Base-by-base conservation (phyloP, 23 tunicate species). In the Ascidia mentula region DNA sequence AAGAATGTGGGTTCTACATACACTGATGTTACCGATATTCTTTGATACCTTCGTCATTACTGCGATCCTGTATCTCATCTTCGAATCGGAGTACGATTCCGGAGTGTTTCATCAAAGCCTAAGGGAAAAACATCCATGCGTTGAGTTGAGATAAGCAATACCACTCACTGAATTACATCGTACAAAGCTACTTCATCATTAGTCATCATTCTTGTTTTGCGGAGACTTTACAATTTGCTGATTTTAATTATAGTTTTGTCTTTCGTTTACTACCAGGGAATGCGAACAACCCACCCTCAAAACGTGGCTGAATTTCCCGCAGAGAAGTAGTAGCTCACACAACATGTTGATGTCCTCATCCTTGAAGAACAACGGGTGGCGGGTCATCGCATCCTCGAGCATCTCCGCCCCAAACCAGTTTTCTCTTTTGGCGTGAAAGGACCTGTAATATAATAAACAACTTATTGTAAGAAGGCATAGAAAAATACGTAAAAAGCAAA, bases 321-420 rank as follows among this genome's bases (percentile, higher is more conserved):
- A 76, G 24, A 83, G 39, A 36, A 92, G 30, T 28, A 75, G 59
- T 0, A 92, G 79, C 69, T 92, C 97, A 59, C 97, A 92, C 72
- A 92, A 77, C 42, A 87, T 77, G 76, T 92, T 92, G 31, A 80
- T 88, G 75, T 92, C 91, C 59, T 86, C 91, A 73, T 92, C 90
- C 32, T 72, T 65, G 69, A 87, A 84, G 31, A 78, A 40, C 24
- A 72, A 33, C 0, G 86, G 82, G 37, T 92, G 87, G 18, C 80
- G 77, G 13, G 40, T 37, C 32, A 89, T 69, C 0, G 85, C 91
- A 69, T 82, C 88, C 28, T 87, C 82, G 82, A 92, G 39, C 32
- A 92, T 74, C n/a, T 77, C 83, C 13, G 82, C 72, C 9, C 83
- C 91, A 20, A 82, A 71, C 13, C 32, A 36, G n/a, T 74, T 83